phyloP scores from a whole-genome alignment of 2,797 vertebrate species.

The Geotrypetes seraphini region DNA sequence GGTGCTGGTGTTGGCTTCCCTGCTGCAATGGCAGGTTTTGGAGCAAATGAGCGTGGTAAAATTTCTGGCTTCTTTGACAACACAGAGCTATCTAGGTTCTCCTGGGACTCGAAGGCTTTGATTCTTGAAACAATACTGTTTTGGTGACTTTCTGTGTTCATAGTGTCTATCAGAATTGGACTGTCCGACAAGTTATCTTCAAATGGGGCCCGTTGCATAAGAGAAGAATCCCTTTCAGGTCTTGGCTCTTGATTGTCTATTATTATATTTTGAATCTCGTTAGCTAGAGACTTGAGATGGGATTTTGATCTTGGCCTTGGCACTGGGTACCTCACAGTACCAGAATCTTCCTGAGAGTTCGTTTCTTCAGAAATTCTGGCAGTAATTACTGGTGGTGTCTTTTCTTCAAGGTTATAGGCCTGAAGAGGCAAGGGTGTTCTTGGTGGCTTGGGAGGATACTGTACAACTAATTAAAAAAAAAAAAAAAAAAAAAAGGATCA shows the following conservation, averaged over 20 bases:
- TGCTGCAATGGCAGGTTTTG: constrained; percentile 49
- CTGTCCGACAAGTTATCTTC: constrained; percentile 29
- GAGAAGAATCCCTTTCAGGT: constrained; percentile 6
- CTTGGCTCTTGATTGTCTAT: constrained; percentile 17
- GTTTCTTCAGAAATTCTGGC: constrained; percentile 41
- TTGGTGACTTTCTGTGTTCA: constrained; percentile 63
- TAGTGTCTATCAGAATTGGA: constrained; percentile 43
- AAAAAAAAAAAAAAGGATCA: constrained; percentile 15
- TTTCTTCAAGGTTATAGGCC: constrained; percentile 21
- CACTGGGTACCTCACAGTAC: constrained; percentile 55
- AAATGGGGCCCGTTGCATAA: constrained; percentile 16
- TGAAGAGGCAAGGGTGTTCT: constrained; percentile 45
- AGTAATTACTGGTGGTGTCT: constrained; percentile 41
- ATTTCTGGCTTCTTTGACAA: constrained; percentile 60
- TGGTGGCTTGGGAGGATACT: constrained; percentile 67
- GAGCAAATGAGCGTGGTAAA: constrained; percentile 52
- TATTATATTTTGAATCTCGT: constrained; percentile 37
- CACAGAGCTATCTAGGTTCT: constrained; percentile 38
- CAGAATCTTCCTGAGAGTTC: constrained; percentile 33
- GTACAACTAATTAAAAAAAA: constrained; percentile 42
- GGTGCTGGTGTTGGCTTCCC: constrained; percentile 67
- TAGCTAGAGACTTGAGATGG: constrained; percentile 51
- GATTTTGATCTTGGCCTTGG: constrained; percentile 78
- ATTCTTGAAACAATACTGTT: constrained; percentile 72
- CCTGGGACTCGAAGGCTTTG: constrained; percentile 81